Percentiles rank a stretch among this genome's conserved stretches.
These are phyloP conservation scores for Achatina immaculata DNA, from an alignment of 1,140 invertebrate species.

Conservation along the genomic window DNA sequence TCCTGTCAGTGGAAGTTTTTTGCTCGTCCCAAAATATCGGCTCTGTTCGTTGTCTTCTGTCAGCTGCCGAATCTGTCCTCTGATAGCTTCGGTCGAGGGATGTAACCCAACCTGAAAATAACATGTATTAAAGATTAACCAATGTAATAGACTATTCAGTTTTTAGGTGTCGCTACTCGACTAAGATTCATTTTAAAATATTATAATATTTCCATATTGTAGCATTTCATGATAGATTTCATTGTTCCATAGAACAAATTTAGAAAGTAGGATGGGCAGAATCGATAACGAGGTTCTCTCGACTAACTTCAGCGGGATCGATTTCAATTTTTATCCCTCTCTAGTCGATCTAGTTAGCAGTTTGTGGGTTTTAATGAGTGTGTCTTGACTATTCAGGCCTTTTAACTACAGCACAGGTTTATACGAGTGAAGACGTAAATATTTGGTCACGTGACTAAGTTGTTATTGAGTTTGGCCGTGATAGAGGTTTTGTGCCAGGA, in stretches of 20 bases:
- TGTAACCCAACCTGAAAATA: conserved; percentile 24
- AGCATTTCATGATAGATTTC: not conserved
- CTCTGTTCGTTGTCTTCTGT: too few species aligned
- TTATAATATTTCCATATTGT: not conserved
- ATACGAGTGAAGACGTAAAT: too few species aligned
- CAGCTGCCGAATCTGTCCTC: conserved; percentile 1
- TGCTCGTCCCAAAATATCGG: too few species aligned
- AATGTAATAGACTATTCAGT: not conserved
- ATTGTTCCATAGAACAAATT: not conserved
- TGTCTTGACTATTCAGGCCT: too few species aligned
- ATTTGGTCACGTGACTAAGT: too few species aligned
- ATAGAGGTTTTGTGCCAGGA: too few species aligned
- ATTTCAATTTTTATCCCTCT: too few species aligned
- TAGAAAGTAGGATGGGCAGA: not conserved
- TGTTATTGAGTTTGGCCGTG: too few species aligned
- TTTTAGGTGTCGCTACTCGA: not conserved
- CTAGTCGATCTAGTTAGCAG: too few species aligned
- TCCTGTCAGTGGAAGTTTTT: too few species aligned
- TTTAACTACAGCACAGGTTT: too few species aligned
- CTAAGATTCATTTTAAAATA: not conserved
- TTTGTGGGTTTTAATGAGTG: too few species aligned
- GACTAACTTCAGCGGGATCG: not conserved
- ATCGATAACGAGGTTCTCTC: not conserved
- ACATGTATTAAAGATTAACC: not conserved
- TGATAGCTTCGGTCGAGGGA: conserved; percentile 18